Evolutionary conservation across 2,888 invertebrate species (phyloP).

Genomic region (Drosophila monieri): DNA sequence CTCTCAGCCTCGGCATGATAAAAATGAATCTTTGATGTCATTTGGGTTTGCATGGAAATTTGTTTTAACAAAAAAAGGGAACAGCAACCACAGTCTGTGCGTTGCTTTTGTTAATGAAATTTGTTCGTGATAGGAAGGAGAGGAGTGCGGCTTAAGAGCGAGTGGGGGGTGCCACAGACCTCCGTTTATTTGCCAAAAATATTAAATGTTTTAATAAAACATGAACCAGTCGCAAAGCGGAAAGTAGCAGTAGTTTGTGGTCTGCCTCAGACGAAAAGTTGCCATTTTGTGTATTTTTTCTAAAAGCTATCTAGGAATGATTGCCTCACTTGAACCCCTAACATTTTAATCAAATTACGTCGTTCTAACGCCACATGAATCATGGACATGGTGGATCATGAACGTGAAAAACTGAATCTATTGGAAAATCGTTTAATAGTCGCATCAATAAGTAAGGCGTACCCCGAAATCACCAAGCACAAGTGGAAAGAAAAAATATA

Average conservation of each 20-base stretch:
- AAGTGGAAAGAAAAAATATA: constrained; percentile 71
- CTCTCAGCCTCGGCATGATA: constrained; percentile 59
- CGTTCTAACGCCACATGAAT: constrained; percentile 46
- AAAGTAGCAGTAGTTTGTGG: constrained; percentile 25
- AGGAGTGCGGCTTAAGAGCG: constrained; percentile 4
- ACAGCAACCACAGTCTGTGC: constrained; percentile 46
- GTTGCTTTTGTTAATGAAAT: constrained; percentile 72
- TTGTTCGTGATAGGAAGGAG: constrained; percentile 32
- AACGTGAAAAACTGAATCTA: not conserved
- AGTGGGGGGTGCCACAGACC: constrained; percentile 10
- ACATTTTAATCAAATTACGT: constrained; percentile 52
- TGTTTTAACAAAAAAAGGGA: constrained; percentile 69
- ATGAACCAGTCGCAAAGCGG: constrained; percentile 30
- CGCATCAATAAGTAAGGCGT: constrained; percentile 73
- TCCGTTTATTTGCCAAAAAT: constrained; percentile 68
- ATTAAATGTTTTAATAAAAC: constrained; percentile 72
- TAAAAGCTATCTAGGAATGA: constrained; percentile 48
- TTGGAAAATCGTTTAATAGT: constrained; percentile 68
- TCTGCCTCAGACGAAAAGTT: not conserved
- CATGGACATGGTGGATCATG: not conserved
- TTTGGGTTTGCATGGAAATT: constrained; percentile 68
- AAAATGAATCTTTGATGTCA: constrained; percentile 78
- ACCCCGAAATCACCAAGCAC: constrained; percentile 66
- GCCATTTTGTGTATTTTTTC: not conserved
- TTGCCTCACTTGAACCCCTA: constrained; percentile 64